Base-by-base conservation (phyloP, 2,797 vertebrate genomes). In the Microctenopoma lineatum region DNA sequence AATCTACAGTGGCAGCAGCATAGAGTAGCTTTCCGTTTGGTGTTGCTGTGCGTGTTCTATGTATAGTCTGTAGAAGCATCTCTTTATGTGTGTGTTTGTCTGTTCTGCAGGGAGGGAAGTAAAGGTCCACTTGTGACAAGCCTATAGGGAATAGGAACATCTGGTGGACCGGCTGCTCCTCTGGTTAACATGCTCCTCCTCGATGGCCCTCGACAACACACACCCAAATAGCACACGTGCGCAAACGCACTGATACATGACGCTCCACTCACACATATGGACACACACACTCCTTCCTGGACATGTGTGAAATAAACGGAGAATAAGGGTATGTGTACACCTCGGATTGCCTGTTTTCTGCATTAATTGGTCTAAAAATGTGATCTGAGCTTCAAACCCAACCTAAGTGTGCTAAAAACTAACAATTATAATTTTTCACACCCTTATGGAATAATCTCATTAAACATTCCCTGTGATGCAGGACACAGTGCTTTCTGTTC, bases 141-240 rank as follows among this genome's bases (percentile, higher is more conserved):
- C 84, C 92, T 89, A 79, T 71, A 75, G 90, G 92, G 92, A 93
- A 88, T 83, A 68, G 77, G 67, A 94, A 94, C 94, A 94, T 94
- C 93, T 94, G 93, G 88, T 89, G 85, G 84, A 91, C 90, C 91
- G 90, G 93, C 94, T 94, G 93, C 86, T 93, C 84, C 87, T 92
- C 90, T 92, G 91, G 92, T 94, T 94, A 92, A 94, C 93, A 95
- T 86, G 84, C 89, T 84, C 86, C 83, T 92, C 90, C 86, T 93
- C 86, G 85, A 87, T 81, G 86, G 91, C 91, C 91, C 88, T 83
- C 54, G 32, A 82, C 45, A 63, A 85, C 84, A 87, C 85, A 86
- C 76, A 82, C 68, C 75, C 60, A 73, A 67, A 79, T 63, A 81
- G 68, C 76, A 79, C 87, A 75, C 56, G 71, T 75, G 76, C 84